Base-by-base conservation (phyloP, 1,140 invertebrate species). In the Lanistes nyassanus region DNA sequence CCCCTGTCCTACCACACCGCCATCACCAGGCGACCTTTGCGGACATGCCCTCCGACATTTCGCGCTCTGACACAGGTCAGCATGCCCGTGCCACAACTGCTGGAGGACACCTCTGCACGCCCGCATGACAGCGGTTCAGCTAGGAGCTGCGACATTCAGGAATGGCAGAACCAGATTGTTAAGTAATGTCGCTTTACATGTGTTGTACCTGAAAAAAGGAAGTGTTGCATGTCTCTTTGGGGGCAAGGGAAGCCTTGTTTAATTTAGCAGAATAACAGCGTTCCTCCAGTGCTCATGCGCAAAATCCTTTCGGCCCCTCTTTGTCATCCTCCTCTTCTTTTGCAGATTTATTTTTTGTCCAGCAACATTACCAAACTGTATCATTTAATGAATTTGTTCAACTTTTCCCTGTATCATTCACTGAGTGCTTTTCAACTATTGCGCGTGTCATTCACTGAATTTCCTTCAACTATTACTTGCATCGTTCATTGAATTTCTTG, bases 151-250 rank as follows among this genome's bases (percentile, higher is more conserved):
- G 56, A 60, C 56, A 60, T 60, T 9, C 56, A 31, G 56, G 56
- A 60, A 60, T 60, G 56, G 56, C 56, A 23, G 56, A 31, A 60
- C 56, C 56, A 60, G 56, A 11, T 60, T 26, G 56, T 60, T 0
- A 60, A 60, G 56, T 60, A 31, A 31, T 60, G 29, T 60, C 21
- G 56, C 5, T 58, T 58, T 23, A 11, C 21, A n/a, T n/a, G n/a
- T n/a, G n/a, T n/a, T n/a, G n/a, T n/a, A n/a, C n/a, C n/a, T n/a
- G n/a, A n/a, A n/a, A n/a, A n/a, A n/a, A n/a, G n/a, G n/a, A n/a
- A n/a, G n/a, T n/a, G n/a, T n/a, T n/a, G n/a, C n/a, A n/a, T n/a
- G n/a, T n/a, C n/a, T n/a, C n/a, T n/a, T n/a, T n/a, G n/a, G n/a
- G n/a, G n/a, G n/a, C n/a, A n/a, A n/a, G n/a, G n/a, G n/a, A n/a